phyloP scores from a whole-genome alignment of 2,888 invertebrate species.

The Kuschelorhynchus macadamiae region DNA sequence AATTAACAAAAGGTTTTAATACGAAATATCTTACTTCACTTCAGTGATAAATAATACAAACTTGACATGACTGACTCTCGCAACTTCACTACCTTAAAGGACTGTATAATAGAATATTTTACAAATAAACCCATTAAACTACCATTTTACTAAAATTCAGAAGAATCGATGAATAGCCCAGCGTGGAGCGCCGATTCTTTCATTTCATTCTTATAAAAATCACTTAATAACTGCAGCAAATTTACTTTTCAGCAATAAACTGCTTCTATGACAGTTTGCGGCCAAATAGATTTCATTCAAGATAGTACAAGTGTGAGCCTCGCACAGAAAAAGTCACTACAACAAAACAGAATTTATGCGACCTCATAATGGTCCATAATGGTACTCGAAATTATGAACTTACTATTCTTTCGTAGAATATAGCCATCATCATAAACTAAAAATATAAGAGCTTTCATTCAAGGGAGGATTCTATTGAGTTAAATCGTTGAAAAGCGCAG shows the following conservation, averaged over 20 bases:
- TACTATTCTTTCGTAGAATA: conserved; percentile 56
- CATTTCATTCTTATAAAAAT: conserved; percentile 31
- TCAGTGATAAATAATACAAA: conserved; percentile 29
- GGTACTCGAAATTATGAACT: conserved; percentile 55
- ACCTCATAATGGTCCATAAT: conserved; percentile 64
- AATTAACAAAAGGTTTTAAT: too few relatives aligned
- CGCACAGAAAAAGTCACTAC: conserved; percentile 36
- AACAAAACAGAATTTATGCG: conserved; percentile 63
- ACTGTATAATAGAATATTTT: conserved; percentile 29
- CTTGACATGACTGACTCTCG: conserved; percentile 23
- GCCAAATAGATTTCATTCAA: conserved; percentile 58
- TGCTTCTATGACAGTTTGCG: conserved; percentile 60
- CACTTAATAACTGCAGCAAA: conserved; percentile 46
- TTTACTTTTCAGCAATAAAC: conserved; percentile 50
- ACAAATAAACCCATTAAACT: conserved; percentile 50
- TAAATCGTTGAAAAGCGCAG: conserved; percentile 61
- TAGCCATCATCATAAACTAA: conserved; percentile 62
- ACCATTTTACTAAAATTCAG: conserved; percentile 54
- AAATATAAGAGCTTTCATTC: conserved; percentile 61
- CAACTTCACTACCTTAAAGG: conserved; percentile 20
- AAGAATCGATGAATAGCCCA: conserved; percentile 47
- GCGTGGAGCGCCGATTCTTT: conserved; percentile 36
- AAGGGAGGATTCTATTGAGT: conserved; percentile 41
- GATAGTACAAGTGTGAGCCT: conserved; percentile 44
- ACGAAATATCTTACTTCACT: too few relatives aligned